Conservation (phyloP, 2,888 invertebrate species). For the Pardosa pseudoannulata region DNA sequence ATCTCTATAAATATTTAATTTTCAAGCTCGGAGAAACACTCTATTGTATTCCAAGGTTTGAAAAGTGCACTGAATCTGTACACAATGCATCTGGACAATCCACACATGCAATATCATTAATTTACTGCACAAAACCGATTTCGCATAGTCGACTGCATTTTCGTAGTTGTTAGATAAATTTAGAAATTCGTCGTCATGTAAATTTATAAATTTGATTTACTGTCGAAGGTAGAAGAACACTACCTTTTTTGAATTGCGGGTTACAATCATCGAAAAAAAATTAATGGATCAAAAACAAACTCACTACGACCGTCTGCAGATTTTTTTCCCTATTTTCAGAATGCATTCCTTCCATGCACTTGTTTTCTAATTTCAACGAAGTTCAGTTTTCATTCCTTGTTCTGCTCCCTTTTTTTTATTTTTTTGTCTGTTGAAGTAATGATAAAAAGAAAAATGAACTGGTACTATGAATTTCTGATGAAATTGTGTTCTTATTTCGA, state of each 20-base stretch:
- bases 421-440: too few species aligned
- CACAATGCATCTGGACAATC: background rate
- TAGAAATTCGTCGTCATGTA: slow-evolving; percentile 61
- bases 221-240: slow-evolving; percentile 41
- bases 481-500: too few species aligned
- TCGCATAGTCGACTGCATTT: slow-evolving; percentile 60
- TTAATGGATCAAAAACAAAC: background rate
- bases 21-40: background rate
- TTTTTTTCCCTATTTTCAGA: too few species aligned
- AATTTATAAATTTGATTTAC: slow-evolving; percentile 42
- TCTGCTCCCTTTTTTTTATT: too few species aligned
- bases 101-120: background rate
- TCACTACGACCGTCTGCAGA: too few species aligned
- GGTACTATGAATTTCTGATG: too few species aligned
- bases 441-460: too few species aligned
- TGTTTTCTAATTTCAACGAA: too few species aligned
- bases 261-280: slow-evolving; percentile 57
- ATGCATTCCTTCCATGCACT: too few species aligned
- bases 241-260: slow-evolving; percentile 71
- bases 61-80: background rate
- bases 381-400: too few species aligned
- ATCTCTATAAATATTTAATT: background rate
- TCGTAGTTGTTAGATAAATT: slow-evolving; percentile 56
- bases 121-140: slow-evolving; percentile 63
- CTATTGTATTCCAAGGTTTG: background rate